Conservation (phyloP, 2,888 invertebrate species). For the Globia sparganii region DNA sequence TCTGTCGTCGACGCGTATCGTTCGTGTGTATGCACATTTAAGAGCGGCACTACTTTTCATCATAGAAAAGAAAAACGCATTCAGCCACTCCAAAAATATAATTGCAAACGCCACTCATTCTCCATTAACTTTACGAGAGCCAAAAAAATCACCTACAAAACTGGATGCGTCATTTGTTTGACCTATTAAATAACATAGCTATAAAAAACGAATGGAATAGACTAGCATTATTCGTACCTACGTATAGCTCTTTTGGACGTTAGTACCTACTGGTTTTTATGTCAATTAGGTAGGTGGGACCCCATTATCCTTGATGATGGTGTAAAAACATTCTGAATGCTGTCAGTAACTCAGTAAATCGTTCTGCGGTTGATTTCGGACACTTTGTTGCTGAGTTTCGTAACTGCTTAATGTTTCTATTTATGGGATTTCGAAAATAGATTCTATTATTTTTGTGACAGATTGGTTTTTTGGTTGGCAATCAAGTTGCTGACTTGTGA, state of each 20-base stretch:
- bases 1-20: no score
- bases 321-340: slow-evolving; percentile 62
- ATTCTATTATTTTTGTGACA: not conserved
- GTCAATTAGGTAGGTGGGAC: slow-evolving; percentile 72
- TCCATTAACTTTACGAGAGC: slow-evolving; percentile 14
- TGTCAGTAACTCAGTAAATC: slow-evolving; percentile 47
- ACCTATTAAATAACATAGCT: slow-evolving; percentile 78
- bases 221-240: slow-evolving; percentile 56
- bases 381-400: slow-evolving; percentile 48
- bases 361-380: slow-evolving; percentile 58
- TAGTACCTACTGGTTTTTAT: slow-evolving; percentile 67
- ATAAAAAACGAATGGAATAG: slow-evolving; percentile 68
- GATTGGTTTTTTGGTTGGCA: not conserved
- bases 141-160: slow-evolving; percentile 61
- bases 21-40: not conserved
- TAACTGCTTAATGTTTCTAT: slow-evolving; percentile 48
- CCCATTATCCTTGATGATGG: slow-evolving; percentile 70
- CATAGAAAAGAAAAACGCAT: not conserved
- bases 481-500: not conserved
- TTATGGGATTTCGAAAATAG: slow-evolving; percentile 26
- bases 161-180: slow-evolving; percentile 79
- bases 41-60: not conserved
- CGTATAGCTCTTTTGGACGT: slow-evolving; percentile 15
- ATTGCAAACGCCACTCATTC: not conserved
- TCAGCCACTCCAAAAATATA: slow-evolving; percentile 1